Evolutionary conservation across 2,888 invertebrate genomes (phyloP), one percentile per base, ranked within the genome.

Genomic region (Tupiocoris notatus): DNA sequence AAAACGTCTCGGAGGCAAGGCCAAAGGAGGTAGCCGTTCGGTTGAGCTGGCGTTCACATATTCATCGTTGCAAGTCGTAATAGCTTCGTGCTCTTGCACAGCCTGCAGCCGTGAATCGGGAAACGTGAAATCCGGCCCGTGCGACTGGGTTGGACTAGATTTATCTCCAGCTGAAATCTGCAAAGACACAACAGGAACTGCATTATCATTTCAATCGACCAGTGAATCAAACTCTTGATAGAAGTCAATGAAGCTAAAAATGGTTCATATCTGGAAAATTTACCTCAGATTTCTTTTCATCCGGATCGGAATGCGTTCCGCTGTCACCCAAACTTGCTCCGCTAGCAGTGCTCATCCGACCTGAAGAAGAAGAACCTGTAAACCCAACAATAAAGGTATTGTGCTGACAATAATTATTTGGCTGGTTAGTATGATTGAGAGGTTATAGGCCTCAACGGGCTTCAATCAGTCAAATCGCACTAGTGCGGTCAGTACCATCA

Each of bases 281-380:
- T 76, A 78, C 78, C 65, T 78, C 78, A 70, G 78, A 73, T 83
- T 87, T 86, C 79, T 92, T 88, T 75, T 93, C 93, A 79, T 94
- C 94, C 73, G 89, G 89, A 83, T 94, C 94, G 0, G 94, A 94
- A 82, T 93, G 93, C 0, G 93, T 92, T 75, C 94, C 93, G 82
- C 92, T 93, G 81, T 94, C 94, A 0, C 92, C 92, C 0, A 92
- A 86, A 81, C 93, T 93, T 39, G 91, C 90, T 1, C 91, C 88
- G 81, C 88, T 89, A 9, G 91, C 91, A 1, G 92, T 93, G 81
- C 94, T 94, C 83, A 93, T 88, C 12, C 93, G 88, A 0, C 93
- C 93, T 0, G 93, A 93, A 0, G 93, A 93, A 21, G 86, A 87
- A 0, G 92, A 92, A 83, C 90, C 90, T 90, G 77, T 54, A 77